Percentiles rank a stretch among this genome's conserved stretches.
These are phyloP conservation scores for Gopherus evgoodei DNA, from an alignment of 2,113 vertebrate genomes.

Conservation along the genomic window DNA sequence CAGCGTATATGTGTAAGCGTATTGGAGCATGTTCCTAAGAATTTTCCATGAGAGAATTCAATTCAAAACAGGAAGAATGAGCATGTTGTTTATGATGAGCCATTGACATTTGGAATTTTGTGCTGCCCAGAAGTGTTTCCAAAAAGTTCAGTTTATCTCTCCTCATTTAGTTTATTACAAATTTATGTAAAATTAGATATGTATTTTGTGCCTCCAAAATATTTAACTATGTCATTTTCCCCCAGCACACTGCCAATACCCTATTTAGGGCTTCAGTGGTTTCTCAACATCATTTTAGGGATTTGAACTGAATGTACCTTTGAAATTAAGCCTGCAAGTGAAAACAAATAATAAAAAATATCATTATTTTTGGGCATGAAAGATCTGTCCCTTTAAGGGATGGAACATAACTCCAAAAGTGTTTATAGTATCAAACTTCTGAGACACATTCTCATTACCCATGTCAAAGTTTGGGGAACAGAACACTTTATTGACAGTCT, in stretches of 20 bases:
- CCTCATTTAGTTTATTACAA: background rate
- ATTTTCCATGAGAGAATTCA: background rate
- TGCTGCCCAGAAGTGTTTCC: background rate
- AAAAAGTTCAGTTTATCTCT: background rate
- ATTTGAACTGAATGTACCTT: background rate
- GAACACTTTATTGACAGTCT: background rate
- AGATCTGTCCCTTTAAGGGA: background rate
- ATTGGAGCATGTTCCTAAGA: background rate
- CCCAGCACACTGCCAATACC: background rate
- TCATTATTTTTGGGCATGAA: background rate
- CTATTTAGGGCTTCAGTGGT: background rate
- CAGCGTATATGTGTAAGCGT: background rate
- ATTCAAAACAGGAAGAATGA: background rate
- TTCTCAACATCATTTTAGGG: background rate
- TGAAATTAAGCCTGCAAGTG: background rate
- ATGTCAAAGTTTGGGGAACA: background rate
- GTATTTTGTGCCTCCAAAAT: background rate
- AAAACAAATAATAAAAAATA: background rate
- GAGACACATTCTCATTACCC: background rate
- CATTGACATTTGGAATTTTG: background rate
- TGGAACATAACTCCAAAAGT: background rate
- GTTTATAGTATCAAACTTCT: background rate
- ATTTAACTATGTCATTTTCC: background rate
- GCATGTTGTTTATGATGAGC: background rate
- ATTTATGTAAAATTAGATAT: background rate